Base-by-base conservation (phyloP, 2,113 vertebrate genomes). In the Paralichthys olivaceus region DNA sequence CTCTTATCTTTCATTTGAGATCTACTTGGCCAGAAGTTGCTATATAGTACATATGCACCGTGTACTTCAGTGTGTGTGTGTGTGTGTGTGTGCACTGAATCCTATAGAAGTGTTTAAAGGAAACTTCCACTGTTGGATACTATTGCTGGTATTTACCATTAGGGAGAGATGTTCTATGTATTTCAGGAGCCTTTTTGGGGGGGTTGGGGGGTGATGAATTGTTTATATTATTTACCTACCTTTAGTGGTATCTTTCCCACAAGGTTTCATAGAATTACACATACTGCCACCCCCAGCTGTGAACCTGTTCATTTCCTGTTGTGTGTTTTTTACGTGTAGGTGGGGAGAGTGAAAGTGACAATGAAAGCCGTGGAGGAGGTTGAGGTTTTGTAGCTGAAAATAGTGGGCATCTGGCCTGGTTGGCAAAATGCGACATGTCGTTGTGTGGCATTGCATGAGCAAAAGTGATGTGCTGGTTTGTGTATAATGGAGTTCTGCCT, bases 291-390 rank as follows among this genome's bases (percentile, higher is more conserved):
- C 55, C 49, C 72, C 15, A 2, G 64, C 80, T 54, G 57, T 67
- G 53, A 72, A 81, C 66, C 34, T 85, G 77, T 59, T 74, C 72
- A 66, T 81, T 79, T 85, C 58, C 51, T 68, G 53, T 56, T 71
- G 28, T 61, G 55, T 7, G 20, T 51, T 53, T 43, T 62, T 26
- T 60, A 29, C 1, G 15, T 57, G 62, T 77, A 68, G 75, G 65
- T 74, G 75, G 60, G 53, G 51, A 28, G 65, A 78, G 70, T 64
- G 29, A 80, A 77, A 51, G 64, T 66, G 72, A 72, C 56, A 64
- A 55, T 60, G 53, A 68, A 54, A 64, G 79, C 13, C 5, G 6
- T 19, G 37, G 65, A 1, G 23, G 75, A 69, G 15, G 66, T 62
- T 77, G 64, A 73, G 63, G 65, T 82, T 84, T 54, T 56, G 34